Conservation (phyloP, 2,113 vertebrate species). For the Varanus salvator region DNA sequence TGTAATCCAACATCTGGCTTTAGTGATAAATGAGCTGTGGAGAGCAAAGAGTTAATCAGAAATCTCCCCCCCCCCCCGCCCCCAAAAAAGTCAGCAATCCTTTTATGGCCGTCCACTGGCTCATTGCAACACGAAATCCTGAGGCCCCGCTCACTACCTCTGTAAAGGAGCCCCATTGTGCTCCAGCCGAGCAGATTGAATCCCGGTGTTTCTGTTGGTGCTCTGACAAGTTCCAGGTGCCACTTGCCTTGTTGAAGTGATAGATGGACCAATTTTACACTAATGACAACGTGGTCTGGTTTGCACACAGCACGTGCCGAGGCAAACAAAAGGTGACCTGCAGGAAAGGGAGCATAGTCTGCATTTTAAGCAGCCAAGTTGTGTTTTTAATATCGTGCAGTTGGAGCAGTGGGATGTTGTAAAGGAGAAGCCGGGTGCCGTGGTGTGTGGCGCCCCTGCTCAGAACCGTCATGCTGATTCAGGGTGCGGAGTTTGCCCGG, state of each 20-base stretch:
- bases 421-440: not conserved
- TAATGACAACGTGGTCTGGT: not conserved
- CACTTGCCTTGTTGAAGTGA: constrained; percentile 37
- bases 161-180: constrained; percentile 40
- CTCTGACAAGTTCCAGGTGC: constrained; percentile 50
- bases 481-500: not conserved
- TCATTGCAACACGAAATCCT: not conserved
- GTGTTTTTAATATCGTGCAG: not conserved
- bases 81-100: not conserved
- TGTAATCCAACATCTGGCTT: not conserved
- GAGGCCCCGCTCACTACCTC: not conserved
- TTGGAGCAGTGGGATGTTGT: not conserved
- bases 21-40: too few species aligned
- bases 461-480: not conserved
- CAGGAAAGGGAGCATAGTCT: not conserved
- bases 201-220: constrained; percentile 53
- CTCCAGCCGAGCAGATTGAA: constrained; percentile 36
- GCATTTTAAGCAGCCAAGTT: not conserved
- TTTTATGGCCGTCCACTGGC: constrained; percentile 17
- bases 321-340: accelerated
- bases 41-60: not conserved
- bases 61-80: not conserved
- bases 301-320: not conserved
- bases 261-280: constrained; percentile 32
- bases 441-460: constrained; percentile 1